Base-by-base conservation (phyloP, 2,888 invertebrate species). In the Erebia aethiops region DNA sequence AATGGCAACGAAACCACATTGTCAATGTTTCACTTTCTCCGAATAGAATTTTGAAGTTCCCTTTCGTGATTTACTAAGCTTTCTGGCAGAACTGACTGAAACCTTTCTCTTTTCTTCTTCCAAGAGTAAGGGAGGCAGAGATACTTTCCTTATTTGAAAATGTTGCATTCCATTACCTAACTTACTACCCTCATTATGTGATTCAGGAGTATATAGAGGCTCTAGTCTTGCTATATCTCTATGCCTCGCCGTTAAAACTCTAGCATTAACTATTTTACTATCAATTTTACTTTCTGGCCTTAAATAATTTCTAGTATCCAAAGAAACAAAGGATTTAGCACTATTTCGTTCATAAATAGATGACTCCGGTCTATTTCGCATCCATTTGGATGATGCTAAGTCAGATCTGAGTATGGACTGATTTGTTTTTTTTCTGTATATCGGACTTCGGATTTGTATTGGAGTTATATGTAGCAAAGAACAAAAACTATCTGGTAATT, bases 401-500 rank as follows among this genome's bases (percentile, higher is more conserved):
- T 94, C 94, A 2, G 94, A 94, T 79, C 88, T 87, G 14, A 94
- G 74, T 67, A 93, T 87, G 1, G 89, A 89, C 2, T 87, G 88
- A 71, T 85, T 89, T 52, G 86, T 87, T 67, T 85, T 85, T 77
- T 89, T 90, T 72, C 85, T 87, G 41, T 84, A 83, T 10, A 80
- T 77, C 0, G 91, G 91, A 74, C 89, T 92, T 54, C 87, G 82
- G 65, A 91, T 89, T 54, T 89, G 89, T 71, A 93, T 83, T 0
- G 94, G 92, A 35, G 92, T 90, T 71, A 94, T 94, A 77, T 93
- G 93, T 43, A 94, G 80, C 1, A 93, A 81, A 0, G 93, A 91
- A 71, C 89, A 88, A 76, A 94, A 92, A 0, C 88, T 78, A 71
- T 92, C 88, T 3, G 87, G 83, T 8, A 92, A 77, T 1, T 87